Evolutionary conservation across 2,113 vertebrate genomes (phyloP), one percentile per base, ranked within the genome.

Genomic region (Alexandromys fortis): DNA sequence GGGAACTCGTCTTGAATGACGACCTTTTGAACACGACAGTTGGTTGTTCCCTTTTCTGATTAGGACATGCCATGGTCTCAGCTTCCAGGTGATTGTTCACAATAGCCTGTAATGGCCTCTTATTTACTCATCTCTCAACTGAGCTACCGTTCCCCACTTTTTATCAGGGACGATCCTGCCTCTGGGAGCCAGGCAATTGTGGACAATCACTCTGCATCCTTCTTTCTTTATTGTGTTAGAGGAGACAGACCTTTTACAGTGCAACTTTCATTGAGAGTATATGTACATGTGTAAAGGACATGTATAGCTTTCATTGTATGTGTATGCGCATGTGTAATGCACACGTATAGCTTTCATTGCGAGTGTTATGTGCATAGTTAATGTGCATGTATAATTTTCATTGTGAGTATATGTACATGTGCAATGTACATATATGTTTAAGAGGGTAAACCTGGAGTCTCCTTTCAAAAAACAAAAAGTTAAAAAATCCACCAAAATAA

Each of bases 31-130:
- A 96, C 94, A 86, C 89, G 82, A 94, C 85, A 82, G 96, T 94
- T 97, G 92, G 91, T 77, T 95, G 92, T 94, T 97, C 97, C 90
- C 95, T 95, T 97, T 96, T 95, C 95, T 78, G 89, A 95, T 94
- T 81, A 95, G 94, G 61, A 97, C 5, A 7, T 58, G 73, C 67
- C 86, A 78, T 77, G 55, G 67, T 92, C 94, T 94, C 87, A 38
- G 4, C 45, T 86, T 95, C 94, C 78, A 95, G 83, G 91, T 97
- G 91, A 63, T 47, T 94, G 33, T n/a, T 94, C 94, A 52, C 61
- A 1, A 4, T 30, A 73, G 86, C 67, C 52, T 73, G 47, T 86
- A 92, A 90, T 28, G 70, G 47, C 24, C 77, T 95, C 91, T 93
- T 95, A 78, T 91, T 94, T 89, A 83, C 91, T 82, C 8, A 94